These are phyloP conservation scores for Hedya salicella DNA, from an alignment of 2,888 invertebrate genomes.

Conservation along the genomic window DNA sequence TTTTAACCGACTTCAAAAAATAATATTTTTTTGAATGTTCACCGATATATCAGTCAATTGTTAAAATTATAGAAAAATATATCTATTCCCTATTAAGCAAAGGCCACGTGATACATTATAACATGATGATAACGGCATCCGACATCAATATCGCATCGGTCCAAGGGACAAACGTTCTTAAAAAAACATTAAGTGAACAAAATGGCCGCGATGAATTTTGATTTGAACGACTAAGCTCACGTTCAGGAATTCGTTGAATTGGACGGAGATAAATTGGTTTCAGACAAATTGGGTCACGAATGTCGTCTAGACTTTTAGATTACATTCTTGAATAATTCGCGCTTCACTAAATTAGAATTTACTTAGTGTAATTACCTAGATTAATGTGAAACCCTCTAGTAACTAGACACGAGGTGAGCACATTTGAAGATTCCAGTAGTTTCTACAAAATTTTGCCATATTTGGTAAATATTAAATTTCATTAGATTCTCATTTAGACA, in stretches of 20 bases:
- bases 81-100: too few species aligned
- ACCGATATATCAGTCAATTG: too few species aligned
- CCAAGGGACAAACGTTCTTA: not conserved
- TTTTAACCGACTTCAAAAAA: too few species aligned
- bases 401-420: not conserved
- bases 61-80: too few species aligned
- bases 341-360: not conserved
- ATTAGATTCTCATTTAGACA: too few species aligned
- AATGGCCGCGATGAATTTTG: constrained; percentile 27
- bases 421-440: too few species aligned
- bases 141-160: too few species aligned
- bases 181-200: constrained; percentile 10
- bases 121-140: too few species aligned
- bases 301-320: constrained; percentile 6
- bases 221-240: constrained; percentile 21
- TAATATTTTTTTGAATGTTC: too few species aligned
- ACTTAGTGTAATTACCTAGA: constrained; percentile 17
- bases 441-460: too few species aligned
- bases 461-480: too few species aligned
- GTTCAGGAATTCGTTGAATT: constrained; percentile 14
- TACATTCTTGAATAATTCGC: constrained; percentile 24
- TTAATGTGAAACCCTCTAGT: constrained; percentile 1
- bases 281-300: constrained; percentile 8
- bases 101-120: too few species aligned
- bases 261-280: constrained; percentile 24